Evolutionary conservation across 2,797 vertebrate species (phyloP), one percentile per base, ranked within the genome.

Genomic region (Pterois miles): DNA sequence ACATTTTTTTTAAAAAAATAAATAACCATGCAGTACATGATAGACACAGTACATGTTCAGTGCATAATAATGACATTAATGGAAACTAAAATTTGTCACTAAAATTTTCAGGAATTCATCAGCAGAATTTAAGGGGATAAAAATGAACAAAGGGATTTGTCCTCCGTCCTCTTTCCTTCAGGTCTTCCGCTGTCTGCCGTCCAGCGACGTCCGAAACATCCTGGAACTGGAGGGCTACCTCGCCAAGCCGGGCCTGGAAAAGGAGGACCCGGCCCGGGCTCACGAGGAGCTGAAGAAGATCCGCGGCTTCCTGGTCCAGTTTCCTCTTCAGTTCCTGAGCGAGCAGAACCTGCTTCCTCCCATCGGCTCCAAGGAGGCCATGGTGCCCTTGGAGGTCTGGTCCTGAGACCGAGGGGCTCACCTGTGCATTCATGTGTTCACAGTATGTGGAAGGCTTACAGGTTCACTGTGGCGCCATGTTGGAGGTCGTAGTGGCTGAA

Each of bases 321-420:
- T 99, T 58, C 98, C 98, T 5, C 96, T 99, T 12, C 94, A 96
- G 83, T 99, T 99, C 92, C 91, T 99, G 76, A 88, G 92, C 54
- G 97, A 97, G 71, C 95, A 99, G 88, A 96, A 95, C 91, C 94
- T 99, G 12, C 96, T 99, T 14, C 98, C 98, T 12, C 97, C 98
- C 0, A 96, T 99, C 0, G 98, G 98, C 82, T 97, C 97, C 71
- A 99, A 97, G 89, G 98, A 99, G 93, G 95, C 96, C 86, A 99
- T 99, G 86, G 97, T 99, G 64, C 98, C 98, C 84, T 98, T 96
- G 95, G 98, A 99, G 85, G 96, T 98, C 66, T 99, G 98, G 98
- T 99, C 98, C 82, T 99, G 96, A 96, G 89, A 0, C 8, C 3
- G 18, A 13, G 5, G 0, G 0, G 18, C 14, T 25, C 20, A 4